Base-by-base conservation (phyloP, 2,888 invertebrate genomes). In the Drosophila acutilabella region DNA sequence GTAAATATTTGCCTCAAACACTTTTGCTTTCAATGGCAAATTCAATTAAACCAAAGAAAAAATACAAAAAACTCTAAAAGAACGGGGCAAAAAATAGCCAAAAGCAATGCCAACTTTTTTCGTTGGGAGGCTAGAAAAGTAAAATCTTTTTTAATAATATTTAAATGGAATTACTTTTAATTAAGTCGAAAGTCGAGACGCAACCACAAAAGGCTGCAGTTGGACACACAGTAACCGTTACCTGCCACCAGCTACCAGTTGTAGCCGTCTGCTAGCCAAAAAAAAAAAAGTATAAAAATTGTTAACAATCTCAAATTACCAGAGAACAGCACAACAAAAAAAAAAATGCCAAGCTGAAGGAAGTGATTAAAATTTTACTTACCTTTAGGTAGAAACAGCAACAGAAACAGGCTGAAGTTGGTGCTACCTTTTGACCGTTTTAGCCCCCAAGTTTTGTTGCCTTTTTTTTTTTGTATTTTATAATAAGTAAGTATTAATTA, bases 271-370 rank as follows among this genome's bases (percentile, higher is more conserved):
- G 42, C 78, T 54, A 62, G 61, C 59, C 59, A 69, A 71, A 36
- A 36, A 36, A 2, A 30, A 30, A 30, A 2, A 30, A 30, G 8
- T 6, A 66, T 64, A 74, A 57, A 72, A 78, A 83, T 78, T 75
- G 78, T 71, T 78, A 83, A 82, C 85, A 85, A 85, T 81, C 85
- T 83, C 85, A 82, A 83, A 85, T 83, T 83, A 85, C 83, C 72
- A 77, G 69, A 50, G 41, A 58, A 48, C 38, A 76, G 58, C 62
- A 67, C 30, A 53, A 61, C n/a, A n/a, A 58, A 48, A 56, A 58
- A 62, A 61, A 41, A 54, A 48, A 41, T n/a, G 33, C n/a, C 20
- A 48, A 26, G 26, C 11, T 30, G 16, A 61, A 83, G 82, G 80
- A 81, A 83, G 81, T 83, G 83, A 83, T 83, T 83, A 84, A 83